These are phyloP conservation scores for Entelurus aequoreus DNA, from an alignment of 2,113 vertebrate species.

Conservation along the genomic window DNA sequence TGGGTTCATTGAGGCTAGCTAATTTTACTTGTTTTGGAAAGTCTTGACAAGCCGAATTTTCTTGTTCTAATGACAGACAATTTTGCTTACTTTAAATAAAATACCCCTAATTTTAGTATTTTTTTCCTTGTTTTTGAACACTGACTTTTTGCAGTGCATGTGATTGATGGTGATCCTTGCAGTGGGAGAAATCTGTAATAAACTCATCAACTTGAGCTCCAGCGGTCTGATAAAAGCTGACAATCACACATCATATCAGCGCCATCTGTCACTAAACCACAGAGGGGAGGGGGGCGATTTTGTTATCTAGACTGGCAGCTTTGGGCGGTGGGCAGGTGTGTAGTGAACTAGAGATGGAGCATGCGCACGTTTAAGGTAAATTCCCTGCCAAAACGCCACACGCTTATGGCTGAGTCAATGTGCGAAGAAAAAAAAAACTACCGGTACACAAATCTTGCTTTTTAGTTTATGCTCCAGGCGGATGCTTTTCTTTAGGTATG, in stretches of 20 bases:
- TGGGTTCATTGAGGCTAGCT: too few species aligned
- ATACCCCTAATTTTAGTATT: too few species aligned
- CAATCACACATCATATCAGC: conserved; percentile 36
- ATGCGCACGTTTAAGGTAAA: neutral
- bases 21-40: too few species aligned
- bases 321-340: conserved; percentile 37
- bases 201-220: conserved; percentile 36
- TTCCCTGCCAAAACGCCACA: conserved; percentile 47
- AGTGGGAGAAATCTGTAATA: conserved; percentile 35
- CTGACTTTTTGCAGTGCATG: too few species aligned
- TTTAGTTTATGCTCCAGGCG: neutral
- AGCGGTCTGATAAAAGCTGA: conserved; percentile 31
- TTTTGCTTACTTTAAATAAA: too few species aligned
- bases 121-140: too few species aligned
- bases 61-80: too few species aligned
- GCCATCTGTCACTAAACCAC: conserved; percentile 55
- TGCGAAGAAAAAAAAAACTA: too few species aligned
- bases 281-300: neutral
- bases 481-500: neutral
- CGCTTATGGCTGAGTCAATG: conserved; percentile 40
- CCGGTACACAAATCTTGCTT: too few species aligned
- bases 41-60: too few species aligned
- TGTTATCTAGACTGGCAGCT: conserved; percentile 38
- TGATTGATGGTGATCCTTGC: conserved; percentile 30
- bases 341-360: conserved; percentile 45